Conservation (phyloP, 2,888 invertebrate genomes). For the Anticlea derivata region DNA sequence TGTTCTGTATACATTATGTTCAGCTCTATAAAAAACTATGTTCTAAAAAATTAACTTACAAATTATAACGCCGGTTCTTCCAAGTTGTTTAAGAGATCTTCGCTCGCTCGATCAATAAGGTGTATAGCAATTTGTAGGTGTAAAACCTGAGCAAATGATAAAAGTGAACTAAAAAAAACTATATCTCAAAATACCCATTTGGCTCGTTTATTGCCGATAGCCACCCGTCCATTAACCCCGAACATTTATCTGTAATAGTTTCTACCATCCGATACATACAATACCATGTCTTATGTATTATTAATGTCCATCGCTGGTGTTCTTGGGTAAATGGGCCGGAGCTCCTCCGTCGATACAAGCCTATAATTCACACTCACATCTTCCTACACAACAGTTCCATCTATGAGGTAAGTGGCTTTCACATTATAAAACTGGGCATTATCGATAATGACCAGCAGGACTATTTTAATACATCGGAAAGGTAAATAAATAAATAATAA, state of each 20-base stretch:
- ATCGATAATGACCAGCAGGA: neutral
- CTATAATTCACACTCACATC: slow-evolving; percentile 68
- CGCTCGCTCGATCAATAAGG: too few relatives aligned
- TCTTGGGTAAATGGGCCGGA: slow-evolving; percentile 46
- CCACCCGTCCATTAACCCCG: neutral
- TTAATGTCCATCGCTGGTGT: slow-evolving; percentile 9
- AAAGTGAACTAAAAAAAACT: too few relatives aligned
- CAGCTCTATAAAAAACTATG: neutral
- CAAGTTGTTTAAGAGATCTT: too few relatives aligned
- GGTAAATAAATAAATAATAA: neutral
- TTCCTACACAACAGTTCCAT: slow-evolving; percentile 67
- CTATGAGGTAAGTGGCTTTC: slow-evolving; percentile 38
- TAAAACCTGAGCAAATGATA: too few relatives aligned
- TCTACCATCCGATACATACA: slow-evolving; percentile 6
- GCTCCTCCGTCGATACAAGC: slow-evolving; percentile 55
- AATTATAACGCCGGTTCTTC: too few relatives aligned
- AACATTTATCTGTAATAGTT: slow-evolving; percentile 11
- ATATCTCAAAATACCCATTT: too few relatives aligned
- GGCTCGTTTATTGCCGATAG: neutral
- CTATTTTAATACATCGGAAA: neutral
- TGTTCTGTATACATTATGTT: neutral
- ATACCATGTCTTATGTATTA: slow-evolving; percentile 16
- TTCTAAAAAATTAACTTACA: too few relatives aligned
- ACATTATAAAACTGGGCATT: neutral
- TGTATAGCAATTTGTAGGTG: too few relatives aligned